Evolutionary conservation across 64 coral and sea anemone genomes (phyloP).

Genomic region (Porites australiensis): DNA sequence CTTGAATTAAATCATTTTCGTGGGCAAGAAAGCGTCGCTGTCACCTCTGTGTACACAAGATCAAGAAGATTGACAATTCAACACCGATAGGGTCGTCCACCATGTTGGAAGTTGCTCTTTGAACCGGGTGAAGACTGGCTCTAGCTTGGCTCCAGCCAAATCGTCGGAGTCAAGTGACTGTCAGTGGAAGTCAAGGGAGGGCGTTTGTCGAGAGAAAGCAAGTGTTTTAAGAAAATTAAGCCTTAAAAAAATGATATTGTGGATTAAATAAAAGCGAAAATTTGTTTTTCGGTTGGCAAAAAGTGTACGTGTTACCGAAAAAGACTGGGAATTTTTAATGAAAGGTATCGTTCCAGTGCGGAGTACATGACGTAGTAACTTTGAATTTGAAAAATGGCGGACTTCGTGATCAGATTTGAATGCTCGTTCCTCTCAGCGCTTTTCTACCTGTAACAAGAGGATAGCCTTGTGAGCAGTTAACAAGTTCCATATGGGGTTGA

Average conservation of each 20-base stretch:
- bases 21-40: neutral
- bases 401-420: neutral
- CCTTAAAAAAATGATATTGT: no score
- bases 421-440: neutral
- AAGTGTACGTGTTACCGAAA: neutral
- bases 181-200: no score
- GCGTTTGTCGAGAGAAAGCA: no score
- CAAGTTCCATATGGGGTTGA: slow-evolving; percentile 68
- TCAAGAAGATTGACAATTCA: neutral
- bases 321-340: neutral
- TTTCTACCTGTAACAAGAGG: neutral
- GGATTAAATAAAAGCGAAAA: neutral
- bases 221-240: no score
- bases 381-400: slow-evolving; percentile 55
- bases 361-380: neutral
- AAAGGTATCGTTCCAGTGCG: neutral
- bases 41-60: neutral
- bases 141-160: neutral
- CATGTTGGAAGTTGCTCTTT: slow-evolving; percentile 19
- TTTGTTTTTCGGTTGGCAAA: no score
- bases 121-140: no score
- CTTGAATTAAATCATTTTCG: neutral
- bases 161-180: neutral
- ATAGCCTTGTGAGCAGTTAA: neutral
- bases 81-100: neutral